Evolutionary conservation across 2,888 invertebrate species (phyloP).

Genomic region (Panorpa germanica): DNA sequence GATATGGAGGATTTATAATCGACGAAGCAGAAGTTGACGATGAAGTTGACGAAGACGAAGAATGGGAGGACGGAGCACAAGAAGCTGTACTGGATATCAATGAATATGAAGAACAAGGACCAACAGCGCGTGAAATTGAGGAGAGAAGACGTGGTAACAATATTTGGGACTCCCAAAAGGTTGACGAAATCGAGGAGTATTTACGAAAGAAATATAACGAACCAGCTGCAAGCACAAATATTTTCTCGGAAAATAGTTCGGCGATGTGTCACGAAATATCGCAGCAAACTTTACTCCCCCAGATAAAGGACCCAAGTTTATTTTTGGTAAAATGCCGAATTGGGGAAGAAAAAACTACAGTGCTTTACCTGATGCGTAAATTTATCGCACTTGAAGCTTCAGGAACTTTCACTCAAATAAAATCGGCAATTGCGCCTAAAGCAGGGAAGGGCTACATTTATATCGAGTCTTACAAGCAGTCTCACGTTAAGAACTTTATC

Average conservation of each 20-base stretch:
- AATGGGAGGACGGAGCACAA: conserved; percentile 92
- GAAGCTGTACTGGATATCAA: conserved; percentile 84
- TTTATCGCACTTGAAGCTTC: conserved; percentile 76
- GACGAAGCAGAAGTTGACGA: conserved; percentile 86
- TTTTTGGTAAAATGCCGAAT: conserved; percentile 99
- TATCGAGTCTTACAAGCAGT: conserved; percentile 94
- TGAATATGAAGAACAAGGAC: conserved; percentile 80
- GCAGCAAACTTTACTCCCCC: conserved; percentile 90
- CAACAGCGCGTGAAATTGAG: conserved; percentile 88
- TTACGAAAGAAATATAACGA: conserved; percentile 90
- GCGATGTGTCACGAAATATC: conserved; percentile 98
- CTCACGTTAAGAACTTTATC: conserved; percentile 91
- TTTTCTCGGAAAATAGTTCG: conserved; percentile 91
- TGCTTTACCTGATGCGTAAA: conserved; percentile 86
- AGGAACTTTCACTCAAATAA: conserved; percentile 79
- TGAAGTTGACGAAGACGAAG: conserved; percentile 85
- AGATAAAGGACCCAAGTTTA: conserved; percentile 97
- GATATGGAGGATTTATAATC: conserved; percentile 84
- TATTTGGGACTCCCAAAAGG: conserved; percentile 89
- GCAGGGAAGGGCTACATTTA: conserved; percentile 97
- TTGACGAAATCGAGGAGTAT: conserved; percentile 95
- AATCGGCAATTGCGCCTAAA: conserved; percentile 92
- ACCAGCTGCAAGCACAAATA: conserved; percentile 62
- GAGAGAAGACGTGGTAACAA: conserved; percentile 68
- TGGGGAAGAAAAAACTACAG: conserved; percentile 92